These are phyloP conservation scores for Platycnemis pennipes DNA, from an alignment of 2,888 invertebrate species.

Conservation along the genomic window DNA sequence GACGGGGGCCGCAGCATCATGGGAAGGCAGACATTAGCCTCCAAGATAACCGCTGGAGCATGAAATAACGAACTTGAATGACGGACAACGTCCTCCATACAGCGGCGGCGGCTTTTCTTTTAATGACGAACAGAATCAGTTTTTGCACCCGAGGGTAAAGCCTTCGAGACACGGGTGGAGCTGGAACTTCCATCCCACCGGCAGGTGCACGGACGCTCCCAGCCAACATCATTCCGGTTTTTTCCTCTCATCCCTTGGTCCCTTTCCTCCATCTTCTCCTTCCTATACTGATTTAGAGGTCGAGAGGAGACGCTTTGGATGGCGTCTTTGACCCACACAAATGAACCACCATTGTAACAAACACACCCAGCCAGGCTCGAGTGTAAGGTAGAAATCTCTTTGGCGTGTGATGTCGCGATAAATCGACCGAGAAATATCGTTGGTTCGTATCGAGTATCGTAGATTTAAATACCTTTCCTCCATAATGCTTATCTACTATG, in stretches of 20 bases:
- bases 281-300: background rate
- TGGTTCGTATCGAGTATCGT: background rate
- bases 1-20: background rate
- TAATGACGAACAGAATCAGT: background rate
- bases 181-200: background rate
- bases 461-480: background rate
- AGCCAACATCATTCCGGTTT: background rate
- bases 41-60: background rate
- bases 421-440: background rate
- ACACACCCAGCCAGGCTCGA: background rate
- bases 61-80: conserved; percentile 21
- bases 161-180: background rate
- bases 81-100: background rate
- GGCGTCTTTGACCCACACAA: conserved; percentile 20
- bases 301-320: background rate
- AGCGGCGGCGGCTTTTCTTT: background rate
- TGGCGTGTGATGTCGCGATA: conserved; percentile 1
- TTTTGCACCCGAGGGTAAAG: background rate
- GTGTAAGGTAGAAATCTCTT: background rate
- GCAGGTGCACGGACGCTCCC: background rate
- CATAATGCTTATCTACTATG: background rate
- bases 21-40: background rate
- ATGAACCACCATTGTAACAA: background rate
- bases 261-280: background rate
- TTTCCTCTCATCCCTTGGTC: background rate